Percentiles rank a stretch among this genome's conserved stretches.
Evolutionary conservation across 2,888 invertebrate species (phyloP).

Genomic region (Formica aserva): DNA sequence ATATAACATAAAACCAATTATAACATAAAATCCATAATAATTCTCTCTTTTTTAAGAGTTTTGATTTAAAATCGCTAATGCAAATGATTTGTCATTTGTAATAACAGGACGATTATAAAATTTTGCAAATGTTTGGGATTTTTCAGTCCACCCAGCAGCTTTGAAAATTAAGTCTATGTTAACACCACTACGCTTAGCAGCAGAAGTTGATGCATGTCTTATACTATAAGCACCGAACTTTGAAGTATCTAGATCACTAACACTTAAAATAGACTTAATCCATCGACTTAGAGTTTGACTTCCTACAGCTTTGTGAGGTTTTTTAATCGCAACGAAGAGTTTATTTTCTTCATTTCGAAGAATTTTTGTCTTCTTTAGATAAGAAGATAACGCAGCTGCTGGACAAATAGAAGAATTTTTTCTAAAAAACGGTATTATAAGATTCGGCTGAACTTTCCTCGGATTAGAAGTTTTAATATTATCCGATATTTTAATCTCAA

Average conservation of each 20-base stretch:
- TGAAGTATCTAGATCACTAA: too few species aligned
- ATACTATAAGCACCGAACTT: constrained; percentile 43
- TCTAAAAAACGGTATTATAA: too few species aligned
- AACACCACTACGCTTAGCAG: constrained; percentile 26
- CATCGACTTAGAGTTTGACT: too few species aligned
- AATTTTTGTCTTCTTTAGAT: constrained; percentile 56
- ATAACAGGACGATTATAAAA: constrained; percentile 42
- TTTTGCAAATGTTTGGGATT: constrained; percentile 56
- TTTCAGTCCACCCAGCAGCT: constrained; percentile 60
- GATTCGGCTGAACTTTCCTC: too few species aligned
- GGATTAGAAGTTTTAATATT: too few species aligned
- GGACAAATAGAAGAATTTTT: constrained; percentile 45
- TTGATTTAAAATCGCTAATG: background rate
- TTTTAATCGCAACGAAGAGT: constrained; percentile 53
- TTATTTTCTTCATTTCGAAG: constrained; percentile 33
- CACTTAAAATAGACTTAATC: too few species aligned
- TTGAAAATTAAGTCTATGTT: constrained; percentile 23
- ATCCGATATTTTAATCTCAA: too few species aligned
- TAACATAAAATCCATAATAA: too few species aligned
- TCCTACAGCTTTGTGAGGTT: constrained; percentile 20
- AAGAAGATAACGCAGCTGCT: constrained; percentile 34
- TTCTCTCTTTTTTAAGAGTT: too few species aligned
- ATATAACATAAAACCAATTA: too few species aligned
- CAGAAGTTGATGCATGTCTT: constrained; percentile 65
- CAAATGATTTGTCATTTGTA: background rate